Evolutionary conservation across 2,888 invertebrate species (phyloP).

Genomic region (Nemurella pictetii): DNA sequence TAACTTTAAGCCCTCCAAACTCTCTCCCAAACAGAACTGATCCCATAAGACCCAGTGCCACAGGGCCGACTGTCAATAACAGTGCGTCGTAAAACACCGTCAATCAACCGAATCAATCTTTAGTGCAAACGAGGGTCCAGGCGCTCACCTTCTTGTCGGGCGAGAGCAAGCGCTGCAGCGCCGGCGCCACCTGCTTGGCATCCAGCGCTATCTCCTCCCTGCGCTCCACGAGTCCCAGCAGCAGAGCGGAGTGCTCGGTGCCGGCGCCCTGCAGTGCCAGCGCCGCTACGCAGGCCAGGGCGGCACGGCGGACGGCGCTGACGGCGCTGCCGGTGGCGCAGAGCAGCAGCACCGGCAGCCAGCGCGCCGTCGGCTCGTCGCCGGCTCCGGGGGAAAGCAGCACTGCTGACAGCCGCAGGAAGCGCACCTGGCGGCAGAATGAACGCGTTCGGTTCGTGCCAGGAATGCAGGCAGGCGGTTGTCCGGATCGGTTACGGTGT

Average conservation of each 20-base stretch:
- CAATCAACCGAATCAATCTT: no score
- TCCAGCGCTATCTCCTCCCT: constrained; percentile 67
- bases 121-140: no score
- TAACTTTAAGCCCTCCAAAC: no score
- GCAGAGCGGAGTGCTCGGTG: constrained; percentile 33
- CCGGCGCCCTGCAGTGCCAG: not conserved
- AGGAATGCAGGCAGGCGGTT: no score
- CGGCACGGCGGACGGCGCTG: not conserved
- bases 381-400: not conserved
- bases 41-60: no score
- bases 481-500: no score
- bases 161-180: constrained; percentile 64
- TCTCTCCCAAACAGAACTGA: no score
- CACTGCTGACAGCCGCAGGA: constrained; percentile 49
- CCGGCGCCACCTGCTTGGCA: constrained; percentile 63
- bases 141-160: constrained; percentile 55
- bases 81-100: no score
- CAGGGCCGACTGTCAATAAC: no score
- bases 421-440: constrained; percentile 59
- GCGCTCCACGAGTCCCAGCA: constrained; percentile 51
- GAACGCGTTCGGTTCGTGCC: no score
- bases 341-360: not conserved
- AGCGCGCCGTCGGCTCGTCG: not conserved
- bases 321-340: not conserved
- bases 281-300: not conserved